Percentiles rank a stretch among this genome's conserved stretches.
Evolutionary conservation across 2,888 invertebrate species (phyloP).

Genomic region (Acanthosepion pharaonis): DNA sequence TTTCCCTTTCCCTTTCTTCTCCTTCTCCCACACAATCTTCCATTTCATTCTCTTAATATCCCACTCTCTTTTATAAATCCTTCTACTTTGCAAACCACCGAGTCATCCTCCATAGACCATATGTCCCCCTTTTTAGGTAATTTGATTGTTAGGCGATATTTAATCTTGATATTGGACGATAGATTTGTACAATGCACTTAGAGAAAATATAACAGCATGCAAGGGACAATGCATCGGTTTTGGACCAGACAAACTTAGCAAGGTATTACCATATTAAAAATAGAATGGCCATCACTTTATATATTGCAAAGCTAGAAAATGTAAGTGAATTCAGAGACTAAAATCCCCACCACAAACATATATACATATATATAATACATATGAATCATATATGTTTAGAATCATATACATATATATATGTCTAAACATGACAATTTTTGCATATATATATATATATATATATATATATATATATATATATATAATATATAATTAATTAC

Average conservation of each 20-base stretch:
- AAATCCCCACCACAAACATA: too few relatives aligned
- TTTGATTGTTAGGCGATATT: neutral
- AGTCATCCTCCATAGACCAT: too few relatives aligned
- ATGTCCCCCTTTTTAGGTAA: constrained; percentile 17
- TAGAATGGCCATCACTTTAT: neutral
- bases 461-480: too few relatives aligned
- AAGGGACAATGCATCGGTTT: neutral
- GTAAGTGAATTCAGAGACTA: neutral
- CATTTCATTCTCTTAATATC: neutral
- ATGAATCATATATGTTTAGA: too few relatives aligned
- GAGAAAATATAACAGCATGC: constrained; percentile 11
- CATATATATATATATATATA: too few relatives aligned
- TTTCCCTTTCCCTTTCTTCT: too few relatives aligned
- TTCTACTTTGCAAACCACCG: neutral
- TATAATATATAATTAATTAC: too few relatives aligned
- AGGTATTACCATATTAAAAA: constrained; percentile 33
- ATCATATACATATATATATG: too few relatives aligned
- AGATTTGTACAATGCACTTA: constrained; percentile 33
- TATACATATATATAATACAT: too few relatives aligned
- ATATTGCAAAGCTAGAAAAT: neutral
- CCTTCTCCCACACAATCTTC: neutral
- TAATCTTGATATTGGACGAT: constrained; percentile 33
- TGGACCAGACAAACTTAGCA: constrained; percentile 14
- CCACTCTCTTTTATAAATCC: neutral
- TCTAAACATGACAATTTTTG: too few relatives aligned